Base-by-base conservation (phyloP, 2,888 invertebrate genomes). In the Drosophila robusta region DNA sequence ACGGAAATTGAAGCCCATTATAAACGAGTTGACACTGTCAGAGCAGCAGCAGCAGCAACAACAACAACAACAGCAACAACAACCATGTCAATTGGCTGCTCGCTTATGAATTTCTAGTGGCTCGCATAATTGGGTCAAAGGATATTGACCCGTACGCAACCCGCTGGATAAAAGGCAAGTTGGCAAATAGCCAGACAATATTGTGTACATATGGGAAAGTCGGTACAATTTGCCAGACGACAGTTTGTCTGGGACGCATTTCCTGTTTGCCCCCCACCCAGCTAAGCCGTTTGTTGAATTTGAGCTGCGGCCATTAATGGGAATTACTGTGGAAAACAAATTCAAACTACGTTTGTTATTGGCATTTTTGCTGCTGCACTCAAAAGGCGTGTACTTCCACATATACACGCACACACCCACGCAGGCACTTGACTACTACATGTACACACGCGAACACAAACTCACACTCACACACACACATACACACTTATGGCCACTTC, bases 121-220 rank as follows among this genome's bases (percentile, higher is more conserved):
- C 63, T 45, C 44, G 22, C 71, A 80, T 78, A 90, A 88, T 89
- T 90, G 87, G 90, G 90, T 90, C 90, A 90, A 90, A 90, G 90
- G 90, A 90, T 90, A 89, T 90, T 90, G 90, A 90, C 90, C 90
- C 82, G 79, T 47, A 78, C 55, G 70, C 52, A 66, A 44, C 36
- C 56, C 36, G 22, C 39, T 55, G 60, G 36, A 55, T 46, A 34
- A 51, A 42, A 42, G 47, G 46, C 61, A 52, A 29, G 36, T 54
- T 70, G 75, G 74, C 72, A 78, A 67, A 68, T 73, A 41, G 72
- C 75, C 78, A 78, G 56, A 52, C 60, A 32, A 34, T 34, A 36
- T 38, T 52, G 46, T 62, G 34, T 44, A 12, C 52, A 58, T 60
- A 46, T 65, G 58, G 58, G 42, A 22, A 70, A 64, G 29, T 63